Base-by-base conservation (phyloP, 2,797 vertebrate species). In the Columba guinea region DNA sequence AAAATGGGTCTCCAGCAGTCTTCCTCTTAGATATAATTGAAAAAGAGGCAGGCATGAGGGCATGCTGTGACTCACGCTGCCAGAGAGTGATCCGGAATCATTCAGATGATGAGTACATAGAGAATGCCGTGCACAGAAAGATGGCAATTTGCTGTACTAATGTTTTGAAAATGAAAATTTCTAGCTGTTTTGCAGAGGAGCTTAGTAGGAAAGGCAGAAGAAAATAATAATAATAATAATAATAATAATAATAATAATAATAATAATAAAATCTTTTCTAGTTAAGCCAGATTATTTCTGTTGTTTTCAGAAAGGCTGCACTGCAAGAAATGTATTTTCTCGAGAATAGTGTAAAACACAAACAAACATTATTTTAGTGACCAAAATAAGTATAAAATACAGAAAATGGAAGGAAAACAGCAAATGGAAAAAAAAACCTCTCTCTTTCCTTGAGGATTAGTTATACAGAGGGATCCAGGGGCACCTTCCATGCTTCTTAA, bases 11-110 rank as follows among this genome's bases (percentile, higher is more conserved):
- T 92, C 95, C 95, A 97, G 94, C 95, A 97, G 96, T 96, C 94
- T 97, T 97, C 94, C 96, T 97, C 97, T 98, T 96, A 97, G 93
- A 97, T 79, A 96, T 97, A 98, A 97, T 97, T 98, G 97, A 97
- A 97, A 98, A 97, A 96, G 96, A 97, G 94, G 96, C 96, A 98
- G 89, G 95, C 96, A 97, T 93, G 92, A 96, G 96, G 94, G 93
- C 95, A 95, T 83, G 62, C 95, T 97, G 95, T 82, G 96, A 94
- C 76, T 96, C 97, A 93, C 37, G 89, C 96, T 97, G 96, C 95
- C 84, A 49, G 93, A 97, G 88, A 97, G 93, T 95, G 87, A 97
- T 97, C 96, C 62, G 94, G 95, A 97, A 97, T 97, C 97, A 97
- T 95, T 97, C 95, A 96, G 96, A 97, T 97, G 96, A 97, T 98